phyloP scores from a whole-genome alignment of 2,888 invertebrate genomes.

The Nudaria mundana region DNA sequence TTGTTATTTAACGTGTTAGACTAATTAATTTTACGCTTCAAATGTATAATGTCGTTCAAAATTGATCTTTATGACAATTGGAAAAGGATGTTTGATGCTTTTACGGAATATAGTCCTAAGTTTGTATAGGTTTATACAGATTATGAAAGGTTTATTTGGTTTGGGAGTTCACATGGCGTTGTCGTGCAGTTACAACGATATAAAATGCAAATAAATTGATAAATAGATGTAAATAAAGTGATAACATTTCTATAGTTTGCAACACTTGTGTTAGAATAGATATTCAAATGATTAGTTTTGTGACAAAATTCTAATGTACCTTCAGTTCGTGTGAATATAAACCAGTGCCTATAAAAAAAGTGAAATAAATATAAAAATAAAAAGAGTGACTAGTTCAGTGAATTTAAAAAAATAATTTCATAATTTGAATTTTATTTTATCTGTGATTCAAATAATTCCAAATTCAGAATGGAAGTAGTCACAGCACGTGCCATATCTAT shows the following conservation, averaged over 20 bases:
- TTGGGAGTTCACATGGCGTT: constrained; percentile 15
- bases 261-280: constrained; percentile 3
- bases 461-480: constrained; percentile 64
- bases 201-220: constrained; percentile 21
- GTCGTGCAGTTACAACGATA: constrained; percentile 14
- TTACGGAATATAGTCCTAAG: not conserved
- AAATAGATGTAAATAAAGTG: constrained; percentile 23
- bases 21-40: constrained; percentile 5
- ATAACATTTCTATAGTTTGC: constrained; percentile 1
- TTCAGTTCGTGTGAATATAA: not conserved
- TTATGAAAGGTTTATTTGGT: constrained; percentile 21
- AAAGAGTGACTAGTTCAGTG: not conserved
- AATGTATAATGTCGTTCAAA: constrained; percentile 1
- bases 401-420: not conserved
- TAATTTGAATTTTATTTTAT: not conserved
- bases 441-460: too few species aligned
- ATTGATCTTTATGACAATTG: not conserved
- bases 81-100: constrained; percentile 3
- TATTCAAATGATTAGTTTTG: not conserved
- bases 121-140: constrained; percentile 13
- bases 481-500: constrained; percentile 85
- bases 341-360: not conserved
- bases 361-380: not conserved
- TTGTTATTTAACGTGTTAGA: constrained; percentile 4
- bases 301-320: constrained; percentile 2